Percentiles rank a stretch among this genome's conserved stretches.
phyloP scores from a whole-genome alignment of 37 sponge, comb jelly and placozoan species.

The Halichondria panicea region DNA sequence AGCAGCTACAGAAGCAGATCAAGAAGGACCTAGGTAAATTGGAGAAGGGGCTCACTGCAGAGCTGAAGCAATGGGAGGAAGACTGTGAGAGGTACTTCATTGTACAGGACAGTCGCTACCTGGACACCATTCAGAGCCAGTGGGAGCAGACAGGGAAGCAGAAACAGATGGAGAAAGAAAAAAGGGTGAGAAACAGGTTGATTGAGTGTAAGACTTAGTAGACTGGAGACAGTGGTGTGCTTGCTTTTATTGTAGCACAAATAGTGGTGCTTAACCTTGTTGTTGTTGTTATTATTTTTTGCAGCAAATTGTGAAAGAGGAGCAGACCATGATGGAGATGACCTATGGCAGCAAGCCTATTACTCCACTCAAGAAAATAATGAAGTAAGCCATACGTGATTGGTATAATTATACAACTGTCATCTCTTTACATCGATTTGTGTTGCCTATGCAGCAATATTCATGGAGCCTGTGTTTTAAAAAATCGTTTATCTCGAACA shows the following conservation, averaged over 20 bases:
- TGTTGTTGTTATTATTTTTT: background rate
- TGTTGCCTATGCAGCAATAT: background rate
- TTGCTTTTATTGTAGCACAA: background rate
- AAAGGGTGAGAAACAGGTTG: slow-evolving; percentile 31
- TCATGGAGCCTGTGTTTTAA: background rate
- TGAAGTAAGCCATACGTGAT: slow-evolving; percentile 19
- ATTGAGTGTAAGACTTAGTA: background rate
- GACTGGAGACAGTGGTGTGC: background rate
- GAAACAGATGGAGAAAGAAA: slow-evolving; percentile 57
- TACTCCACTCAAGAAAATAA: slow-evolving; percentile 50
- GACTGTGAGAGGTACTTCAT: slow-evolving; percentile 52
- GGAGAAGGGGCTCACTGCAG: slow-evolving; percentile 54
- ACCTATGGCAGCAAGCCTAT: slow-evolving; percentile 66
- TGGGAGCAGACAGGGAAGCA: slow-evolving; percentile 35
- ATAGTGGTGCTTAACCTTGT: background rate
- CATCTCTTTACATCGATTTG: no score
- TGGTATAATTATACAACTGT: no score
- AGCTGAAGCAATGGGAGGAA: slow-evolving; percentile 66
- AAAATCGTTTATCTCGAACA: no score
- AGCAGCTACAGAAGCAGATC: slow-evolving; percentile 58
- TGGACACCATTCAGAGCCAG: slow-evolving; percentile 65
- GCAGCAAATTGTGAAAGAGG: slow-evolving; percentile 66
- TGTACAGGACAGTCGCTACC: slow-evolving; percentile 54
- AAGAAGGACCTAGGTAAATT: slow-evolving; percentile 78
- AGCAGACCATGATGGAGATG: slow-evolving; percentile 64